These are phyloP conservation scores for Rostratula benghalensis DNA, from an alignment of 2,113 vertebrate species.

Conservation along the genomic window DNA sequence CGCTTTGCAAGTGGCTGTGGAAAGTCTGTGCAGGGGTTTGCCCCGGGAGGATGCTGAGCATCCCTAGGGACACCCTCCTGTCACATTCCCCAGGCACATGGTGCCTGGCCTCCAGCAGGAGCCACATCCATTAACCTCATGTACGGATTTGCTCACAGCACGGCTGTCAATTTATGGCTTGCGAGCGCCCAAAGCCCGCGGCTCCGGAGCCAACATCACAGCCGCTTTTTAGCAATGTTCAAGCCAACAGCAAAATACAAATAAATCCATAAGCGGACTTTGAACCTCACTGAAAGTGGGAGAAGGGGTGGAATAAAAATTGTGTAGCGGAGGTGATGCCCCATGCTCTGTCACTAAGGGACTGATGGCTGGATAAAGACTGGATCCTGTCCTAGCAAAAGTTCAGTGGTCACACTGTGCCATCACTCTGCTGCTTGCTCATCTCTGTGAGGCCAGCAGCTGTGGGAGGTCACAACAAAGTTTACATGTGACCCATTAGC, in stretches of 20 bases:
- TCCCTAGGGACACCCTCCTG: neutral
- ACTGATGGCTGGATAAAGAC: neutral
- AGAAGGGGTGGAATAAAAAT: neutral
- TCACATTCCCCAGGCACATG: neutral
- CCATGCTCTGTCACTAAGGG: neutral
- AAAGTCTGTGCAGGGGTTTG: neutral
- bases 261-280: neutral
- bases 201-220: neutral
- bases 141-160: neutral
- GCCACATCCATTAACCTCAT: neutral
- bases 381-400: neutral
- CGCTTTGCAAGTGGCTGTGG: neutral
- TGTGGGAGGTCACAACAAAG: neutral
- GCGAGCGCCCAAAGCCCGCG: fast-evolving
- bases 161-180: neutral
- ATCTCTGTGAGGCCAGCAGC: neutral
- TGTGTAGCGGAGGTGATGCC: neutral
- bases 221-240: neutral
- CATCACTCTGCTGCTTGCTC: neutral
- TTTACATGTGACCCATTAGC: neutral
- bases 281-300: neutral
- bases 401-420: fast-evolving
- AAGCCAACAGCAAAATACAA: neutral
- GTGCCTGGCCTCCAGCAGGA: neutral
- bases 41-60: neutral